Percentiles rank a stretch among this genome's conserved stretches.
Conservation (phyloP, 2,113 vertebrate genomes). For the Ceyx margarethae region DNA sequence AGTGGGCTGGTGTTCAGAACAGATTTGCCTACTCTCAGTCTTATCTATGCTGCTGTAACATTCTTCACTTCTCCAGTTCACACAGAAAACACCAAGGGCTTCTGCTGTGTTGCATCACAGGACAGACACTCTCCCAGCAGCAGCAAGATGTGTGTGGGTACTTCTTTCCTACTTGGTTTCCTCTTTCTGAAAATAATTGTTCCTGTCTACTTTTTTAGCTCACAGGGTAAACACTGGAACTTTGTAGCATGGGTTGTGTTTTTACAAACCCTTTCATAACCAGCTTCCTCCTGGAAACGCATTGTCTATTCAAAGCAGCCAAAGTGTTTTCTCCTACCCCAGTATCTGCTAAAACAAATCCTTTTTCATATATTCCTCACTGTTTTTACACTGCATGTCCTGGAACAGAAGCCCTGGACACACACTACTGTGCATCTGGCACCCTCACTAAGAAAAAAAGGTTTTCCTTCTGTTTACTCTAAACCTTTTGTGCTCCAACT, state of each 20-base stretch:
- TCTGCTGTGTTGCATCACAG: neutral
- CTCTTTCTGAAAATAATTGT: conserved; percentile 43
- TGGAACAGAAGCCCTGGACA: too few species aligned
- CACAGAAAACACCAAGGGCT: neutral
- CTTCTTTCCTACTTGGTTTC: conserved; percentile 12
- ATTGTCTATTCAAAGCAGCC: neutral
- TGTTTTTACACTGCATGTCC: neutral
- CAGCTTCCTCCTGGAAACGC: neutral
- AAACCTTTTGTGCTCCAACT: too few species aligned
- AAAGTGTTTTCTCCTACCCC: neutral
- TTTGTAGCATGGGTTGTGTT: neutral
- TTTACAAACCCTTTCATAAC: conserved; percentile 25
- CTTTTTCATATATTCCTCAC: neutral
- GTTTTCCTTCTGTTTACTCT: too few species aligned
- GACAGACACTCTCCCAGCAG: neutral
- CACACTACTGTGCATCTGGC: too few species aligned
- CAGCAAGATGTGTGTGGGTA: neutral
- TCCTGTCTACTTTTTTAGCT: conserved; percentile 18
- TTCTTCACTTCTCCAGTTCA: neutral
- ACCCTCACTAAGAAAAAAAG: too few species aligned
- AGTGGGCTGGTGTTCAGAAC: neutral
- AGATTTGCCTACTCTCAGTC: neutral
- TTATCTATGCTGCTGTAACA: neutral
- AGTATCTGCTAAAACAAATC: neutral
- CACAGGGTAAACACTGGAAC: neutral